These are phyloP conservation scores for Octonoba sinensis DNA, from an alignment of 2,888 invertebrate species.

Conservation along the genomic window DNA sequence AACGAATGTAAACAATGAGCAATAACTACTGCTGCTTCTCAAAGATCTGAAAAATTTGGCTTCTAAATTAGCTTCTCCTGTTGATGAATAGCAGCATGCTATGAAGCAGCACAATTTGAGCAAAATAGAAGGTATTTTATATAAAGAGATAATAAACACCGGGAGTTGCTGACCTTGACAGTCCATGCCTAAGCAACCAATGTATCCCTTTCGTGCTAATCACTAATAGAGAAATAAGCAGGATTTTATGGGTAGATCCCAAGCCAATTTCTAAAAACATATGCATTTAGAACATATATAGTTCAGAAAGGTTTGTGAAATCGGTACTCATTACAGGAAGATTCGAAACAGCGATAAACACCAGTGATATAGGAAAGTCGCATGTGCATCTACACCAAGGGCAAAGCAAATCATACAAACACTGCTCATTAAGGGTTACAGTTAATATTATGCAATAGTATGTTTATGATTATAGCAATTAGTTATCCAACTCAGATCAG, in stretches of 20 bases:
- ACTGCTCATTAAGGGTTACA: not conserved
- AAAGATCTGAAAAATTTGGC: not conserved
- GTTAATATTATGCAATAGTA: too few species aligned
- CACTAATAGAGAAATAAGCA: not conserved
- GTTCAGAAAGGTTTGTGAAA: too few species aligned
- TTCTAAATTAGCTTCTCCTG: too few species aligned
- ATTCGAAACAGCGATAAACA: too few species aligned
- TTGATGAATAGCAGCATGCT: too few species aligned
- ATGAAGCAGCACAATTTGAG: not conserved
- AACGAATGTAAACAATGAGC: constrained; percentile 54
- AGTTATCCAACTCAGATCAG: too few species aligned
- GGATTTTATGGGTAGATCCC: not conserved
- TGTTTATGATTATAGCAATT: too few species aligned
- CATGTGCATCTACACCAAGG: constrained; percentile 5
- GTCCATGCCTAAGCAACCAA: constrained; percentile 33
- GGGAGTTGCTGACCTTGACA: constrained; percentile 56
- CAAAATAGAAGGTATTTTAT: constrained; percentile 4
- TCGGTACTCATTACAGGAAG: too few species aligned
- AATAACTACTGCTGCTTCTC: not conserved
- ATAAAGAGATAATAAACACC: constrained; percentile 7
- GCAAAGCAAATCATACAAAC: constrained; percentile 5
- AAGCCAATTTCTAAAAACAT: too few species aligned
- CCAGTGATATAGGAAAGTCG: not conserved
- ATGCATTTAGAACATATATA: too few species aligned
- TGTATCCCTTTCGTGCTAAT: constrained; percentile 24